Percentiles rank a stretch among this genome's conserved stretches.
Evolutionary conservation across 2,113 vertebrate genomes (phyloP).

Genomic region (Craseonycteris thonglongyai): DNA sequence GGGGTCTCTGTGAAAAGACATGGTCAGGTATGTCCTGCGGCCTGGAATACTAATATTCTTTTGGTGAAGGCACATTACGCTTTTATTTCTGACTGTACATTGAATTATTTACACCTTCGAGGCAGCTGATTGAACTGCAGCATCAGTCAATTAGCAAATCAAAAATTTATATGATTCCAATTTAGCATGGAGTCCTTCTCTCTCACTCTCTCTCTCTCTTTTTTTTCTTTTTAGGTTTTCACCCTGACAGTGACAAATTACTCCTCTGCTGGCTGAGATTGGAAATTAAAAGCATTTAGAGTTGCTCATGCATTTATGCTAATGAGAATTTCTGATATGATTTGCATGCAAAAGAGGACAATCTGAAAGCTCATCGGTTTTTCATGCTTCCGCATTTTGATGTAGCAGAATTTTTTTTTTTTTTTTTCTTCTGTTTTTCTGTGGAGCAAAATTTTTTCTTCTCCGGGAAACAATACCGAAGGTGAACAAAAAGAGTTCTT

Average conservation of each 20-base stretch:
- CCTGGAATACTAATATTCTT: constrained; percentile 74
- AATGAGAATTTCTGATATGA: constrained; percentile 99
- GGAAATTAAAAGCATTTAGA: constrained; percentile 99
- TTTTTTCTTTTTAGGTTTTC: constrained; percentile 94
- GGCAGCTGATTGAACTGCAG: constrained; percentile 95
- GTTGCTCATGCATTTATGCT: constrained; percentile 99
- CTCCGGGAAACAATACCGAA: constrained; percentile 79
- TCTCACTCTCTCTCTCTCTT: constrained; percentile 85
- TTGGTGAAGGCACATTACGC: constrained; percentile 74
- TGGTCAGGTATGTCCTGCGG: constrained; percentile 74
- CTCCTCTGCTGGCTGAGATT: constrained; percentile 99
- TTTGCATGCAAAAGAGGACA: constrained; percentile 99
- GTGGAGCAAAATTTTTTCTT: constrained; percentile 63
- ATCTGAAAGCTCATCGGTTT: constrained; percentile 98
- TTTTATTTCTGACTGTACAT: constrained; percentile 88
- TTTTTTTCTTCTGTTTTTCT: constrained; percentile 78
- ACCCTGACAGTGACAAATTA: constrained; percentile 99
- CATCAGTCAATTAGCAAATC: constrained; percentile 99
- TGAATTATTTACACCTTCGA: constrained; percentile 99
- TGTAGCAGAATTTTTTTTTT: constrained; percentile 82
- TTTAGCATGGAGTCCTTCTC: constrained; percentile 94
- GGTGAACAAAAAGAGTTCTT: constrained; percentile 79
- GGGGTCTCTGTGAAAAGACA: constrained; percentile 62
- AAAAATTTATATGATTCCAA: constrained; percentile 99
- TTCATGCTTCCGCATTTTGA: constrained; percentile 89